Evolutionary conservation across 2,113 vertebrate species (phyloP).

Genomic region (Scopus umbretta): DNA sequence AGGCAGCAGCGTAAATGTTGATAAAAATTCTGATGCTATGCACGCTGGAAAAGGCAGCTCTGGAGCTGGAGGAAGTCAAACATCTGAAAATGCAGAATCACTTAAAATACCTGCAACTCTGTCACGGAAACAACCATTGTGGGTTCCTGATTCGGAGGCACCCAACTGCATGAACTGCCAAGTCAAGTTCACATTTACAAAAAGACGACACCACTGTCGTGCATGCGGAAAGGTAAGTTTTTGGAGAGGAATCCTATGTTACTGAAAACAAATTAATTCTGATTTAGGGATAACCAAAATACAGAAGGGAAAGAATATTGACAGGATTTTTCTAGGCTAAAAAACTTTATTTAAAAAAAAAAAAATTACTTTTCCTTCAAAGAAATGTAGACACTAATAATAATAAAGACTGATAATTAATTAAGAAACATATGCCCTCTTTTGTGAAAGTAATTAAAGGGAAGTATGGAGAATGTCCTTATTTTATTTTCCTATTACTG

Average conservation of each 20-base stretch:
- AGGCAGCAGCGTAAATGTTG: background rate
- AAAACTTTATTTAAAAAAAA: background rate
- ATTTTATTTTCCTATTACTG: background rate
- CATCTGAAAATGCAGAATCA: background rate
- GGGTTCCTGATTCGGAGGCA: conserved; percentile 94
- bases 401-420: no score
- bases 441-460: background rate
- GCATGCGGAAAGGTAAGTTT: conserved; percentile 92
- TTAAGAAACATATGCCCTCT: accelerated
- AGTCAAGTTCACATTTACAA: conserved; percentile 92
- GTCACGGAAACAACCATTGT: conserved; percentile 83
- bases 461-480: background rate
- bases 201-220: conserved; percentile 92
- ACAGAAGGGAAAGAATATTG: background rate
- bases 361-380: background rate
- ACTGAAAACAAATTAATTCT: background rate
- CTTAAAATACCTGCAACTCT: conserved; percentile 43
- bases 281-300: background rate
- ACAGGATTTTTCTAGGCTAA: background rate
- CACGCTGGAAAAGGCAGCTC: conserved; percentile 64
- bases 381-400: no score
- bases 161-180: conserved; percentile 93
- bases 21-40: background rate
- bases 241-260: background rate
- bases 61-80: conserved; percentile 68